These are phyloP conservation scores for Pao palembangensis DNA, from an alignment of 2,113 vertebrate species.

Conservation along the genomic window DNA sequence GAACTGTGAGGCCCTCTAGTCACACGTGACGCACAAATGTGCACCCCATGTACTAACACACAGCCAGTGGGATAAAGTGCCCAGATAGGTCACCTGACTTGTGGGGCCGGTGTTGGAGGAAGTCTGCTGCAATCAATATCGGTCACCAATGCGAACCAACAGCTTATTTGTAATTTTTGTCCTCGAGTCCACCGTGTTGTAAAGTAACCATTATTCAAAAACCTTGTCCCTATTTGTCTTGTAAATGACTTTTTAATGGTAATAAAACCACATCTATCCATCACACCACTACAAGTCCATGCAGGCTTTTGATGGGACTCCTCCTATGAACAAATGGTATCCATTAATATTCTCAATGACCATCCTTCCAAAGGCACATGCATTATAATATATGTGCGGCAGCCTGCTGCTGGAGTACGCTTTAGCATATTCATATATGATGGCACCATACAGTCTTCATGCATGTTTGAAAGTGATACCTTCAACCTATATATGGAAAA, in stretches of 20 bases:
- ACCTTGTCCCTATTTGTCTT: slow-evolving; percentile 63
- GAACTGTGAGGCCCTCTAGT: slow-evolving; percentile 45
- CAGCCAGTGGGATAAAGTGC: not conserved
- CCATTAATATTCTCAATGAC: slow-evolving; percentile 65
- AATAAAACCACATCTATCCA: slow-evolving; percentile 64
- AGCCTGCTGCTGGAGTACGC: not conserved
- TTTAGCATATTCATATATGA: slow-evolving; percentile 23
- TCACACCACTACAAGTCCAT: slow-evolving; percentile 53
- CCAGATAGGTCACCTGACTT: not conserved
- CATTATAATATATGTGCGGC: slow-evolving; percentile 38
- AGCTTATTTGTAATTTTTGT: slow-evolving; percentile 31
- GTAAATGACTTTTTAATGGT: slow-evolving; percentile 71
- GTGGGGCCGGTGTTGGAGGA: slow-evolving; percentile 11
- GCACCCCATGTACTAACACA: not conserved
- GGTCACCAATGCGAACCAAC: slow-evolving; percentile 26
- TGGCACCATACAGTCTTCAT: slow-evolving; percentile 5
- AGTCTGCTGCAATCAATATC: slow-evolving; percentile 11
- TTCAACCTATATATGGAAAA: too few species aligned
- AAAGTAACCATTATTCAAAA: slow-evolving; percentile 61
- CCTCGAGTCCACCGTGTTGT: slow-evolving; percentile 37
- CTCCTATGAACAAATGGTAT: slow-evolving; percentile 59
- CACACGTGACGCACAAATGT: slow-evolving; percentile 14
- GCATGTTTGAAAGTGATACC: slow-evolving; percentile 1
- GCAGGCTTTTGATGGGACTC: slow-evolving; percentile 52
- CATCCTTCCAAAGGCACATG: slow-evolving; percentile 34